These are phyloP conservation scores for Propsilocerus akamusi DNA, from an alignment of 1,140 invertebrate species.

Conservation along the genomic window DNA sequence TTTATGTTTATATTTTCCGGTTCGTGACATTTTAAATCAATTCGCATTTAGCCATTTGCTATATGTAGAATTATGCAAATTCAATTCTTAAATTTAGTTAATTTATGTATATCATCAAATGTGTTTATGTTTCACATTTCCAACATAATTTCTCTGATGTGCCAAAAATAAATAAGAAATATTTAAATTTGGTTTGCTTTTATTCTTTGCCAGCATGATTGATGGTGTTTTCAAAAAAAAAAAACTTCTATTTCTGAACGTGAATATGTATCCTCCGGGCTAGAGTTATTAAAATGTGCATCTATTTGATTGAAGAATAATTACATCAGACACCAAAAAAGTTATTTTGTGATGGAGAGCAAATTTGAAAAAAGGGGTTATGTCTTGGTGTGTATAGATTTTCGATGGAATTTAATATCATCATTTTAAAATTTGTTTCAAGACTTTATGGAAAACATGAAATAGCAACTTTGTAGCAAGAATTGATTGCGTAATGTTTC, in stretches of 20 bases:
- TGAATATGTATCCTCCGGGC: background rate
- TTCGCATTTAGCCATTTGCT: background rate
- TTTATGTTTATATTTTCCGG: background rate
- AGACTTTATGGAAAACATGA: no score
- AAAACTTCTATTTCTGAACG: no score
- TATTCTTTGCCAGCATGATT: background rate
- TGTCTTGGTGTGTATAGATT: background rate
- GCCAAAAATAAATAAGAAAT: background rate
- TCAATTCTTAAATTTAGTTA: background rate
- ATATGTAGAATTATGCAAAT: background rate
- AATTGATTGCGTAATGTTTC: no score
- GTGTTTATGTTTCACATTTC: background rate
- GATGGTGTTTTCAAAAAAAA: background rate
- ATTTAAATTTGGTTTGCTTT: background rate
- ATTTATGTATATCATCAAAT: background rate
- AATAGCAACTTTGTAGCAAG: no score
- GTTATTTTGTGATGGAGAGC: no score
- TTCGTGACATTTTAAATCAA: background rate
- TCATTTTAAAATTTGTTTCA: no score
- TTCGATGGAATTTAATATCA: no score
- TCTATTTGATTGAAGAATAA: constrained; percentile 2
- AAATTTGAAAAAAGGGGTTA: background rate
- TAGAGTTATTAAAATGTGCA: background rate
- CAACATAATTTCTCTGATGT: background rate
- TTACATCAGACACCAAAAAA: background rate